Evolutionary conservation across 2,888 invertebrate genomes (phyloP), one percentile per base, ranked within the genome.

Genomic region (Tachina fera): DNA sequence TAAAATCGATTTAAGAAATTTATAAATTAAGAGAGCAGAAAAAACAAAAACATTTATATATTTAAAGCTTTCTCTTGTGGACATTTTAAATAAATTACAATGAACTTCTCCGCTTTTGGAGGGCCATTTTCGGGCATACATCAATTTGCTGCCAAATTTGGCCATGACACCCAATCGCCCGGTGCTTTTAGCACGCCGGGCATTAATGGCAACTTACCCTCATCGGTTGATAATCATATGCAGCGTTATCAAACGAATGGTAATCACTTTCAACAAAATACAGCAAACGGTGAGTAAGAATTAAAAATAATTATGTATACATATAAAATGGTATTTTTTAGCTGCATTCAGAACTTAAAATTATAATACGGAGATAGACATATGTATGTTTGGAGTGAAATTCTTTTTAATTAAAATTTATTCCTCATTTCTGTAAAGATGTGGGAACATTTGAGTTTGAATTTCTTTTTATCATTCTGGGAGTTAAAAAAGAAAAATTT

Each of bases 71-170:
- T 56, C 9, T 47, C 9, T 58, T 11, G 39, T 51, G 14, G 13
- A 79, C 70, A 16, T 53, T 53, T 41, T 71, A 83, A 87, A 85
- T 83, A 86, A 90, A 90, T 88, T 88, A 92, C 92, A 91, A 93
- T 93, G 93, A 93, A 93, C 91, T 93, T 93, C 90, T 92, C 93
- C 83, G 93, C 93, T 80, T 93, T 93, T 86, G 93, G 92, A 88
- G 93, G 92, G 87, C 92, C 92, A 65, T 93, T 93, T 88, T 92
- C 92, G 87, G 93, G 93, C 87, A 93, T 93, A 86, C 93, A 93
- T 90, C 93, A 93, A 88, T 93, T 93, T 91, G 93, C 93, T 85
- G 92, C 92, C 85, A 93, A 93, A 91, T 93, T 93, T 89, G 90
- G 91, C 47, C 91, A 91, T 88, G 93, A 93, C 88, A 88, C 90